Percentiles rank a stretch among this genome's conserved stretches.
Evolutionary conservation across 1,140 invertebrate genomes (phyloP).

Genomic region (Drosophila miranda): DNA sequence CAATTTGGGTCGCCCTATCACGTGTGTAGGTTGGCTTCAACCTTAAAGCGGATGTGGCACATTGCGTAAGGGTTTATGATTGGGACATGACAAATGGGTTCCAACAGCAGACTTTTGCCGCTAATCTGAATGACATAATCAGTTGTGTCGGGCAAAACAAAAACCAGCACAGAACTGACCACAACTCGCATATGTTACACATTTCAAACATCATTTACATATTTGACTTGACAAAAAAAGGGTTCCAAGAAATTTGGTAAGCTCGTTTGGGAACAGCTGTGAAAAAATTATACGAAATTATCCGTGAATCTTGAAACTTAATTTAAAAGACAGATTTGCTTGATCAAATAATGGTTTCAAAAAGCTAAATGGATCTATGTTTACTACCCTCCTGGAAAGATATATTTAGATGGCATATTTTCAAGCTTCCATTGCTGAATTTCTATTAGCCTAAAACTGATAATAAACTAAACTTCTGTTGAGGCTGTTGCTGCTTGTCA

Average conservation of each 20-base stretch:
- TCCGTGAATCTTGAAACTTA: too few species aligned
- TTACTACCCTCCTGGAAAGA: not conserved
- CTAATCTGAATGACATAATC: slow-evolving; percentile 70
- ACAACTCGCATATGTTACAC: slow-evolving; percentile 37
- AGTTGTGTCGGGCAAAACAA: slow-evolving; percentile 44
- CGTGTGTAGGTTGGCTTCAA: not conserved
- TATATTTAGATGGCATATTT: slow-evolving; percentile 1
- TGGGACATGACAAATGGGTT: slow-evolving; percentile 20
- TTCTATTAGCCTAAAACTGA: slow-evolving; percentile 44
- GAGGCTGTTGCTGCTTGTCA: slow-evolving; percentile 26
- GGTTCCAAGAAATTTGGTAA: slow-evolving; percentile 7
- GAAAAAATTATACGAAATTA: not conserved
- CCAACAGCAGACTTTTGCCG: slow-evolving; percentile 28
- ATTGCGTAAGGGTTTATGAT: slow-evolving; percentile 50
- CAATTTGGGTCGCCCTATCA: slow-evolving; percentile 32
- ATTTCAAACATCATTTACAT: slow-evolving; percentile 56
- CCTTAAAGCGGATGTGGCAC: slow-evolving; percentile 13
- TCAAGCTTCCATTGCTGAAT: not conserved
- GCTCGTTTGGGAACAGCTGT: not conserved
- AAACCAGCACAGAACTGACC: slow-evolving; percentile 36
- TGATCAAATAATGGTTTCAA: too few species aligned
- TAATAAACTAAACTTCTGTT: slow-evolving; percentile 40
- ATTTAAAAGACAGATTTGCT: too few species aligned
- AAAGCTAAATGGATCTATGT: too few species aligned
- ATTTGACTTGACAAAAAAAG: slow-evolving; percentile 45